A percentile compares a stretch with the other conserved stretches of the same genome.
Evolutionary conservation across 2,797 vertebrate species (phyloP).

Genomic region (Ctenopoma multispine): DNA sequence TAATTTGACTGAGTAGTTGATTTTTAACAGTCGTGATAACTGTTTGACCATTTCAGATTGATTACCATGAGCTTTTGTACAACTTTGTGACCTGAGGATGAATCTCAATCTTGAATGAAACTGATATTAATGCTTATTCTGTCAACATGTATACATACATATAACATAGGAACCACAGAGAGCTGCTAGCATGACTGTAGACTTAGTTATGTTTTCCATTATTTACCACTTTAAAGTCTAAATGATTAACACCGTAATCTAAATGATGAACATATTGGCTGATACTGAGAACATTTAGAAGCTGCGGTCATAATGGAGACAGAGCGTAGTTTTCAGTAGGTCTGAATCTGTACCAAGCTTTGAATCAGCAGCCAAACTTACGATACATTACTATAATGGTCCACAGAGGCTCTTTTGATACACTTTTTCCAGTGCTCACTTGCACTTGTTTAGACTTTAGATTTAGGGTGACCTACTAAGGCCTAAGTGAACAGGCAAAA

Average conservation of each 20-base stretch:
- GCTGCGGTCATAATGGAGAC: too few relatives aligned
- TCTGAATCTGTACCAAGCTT: background rate
- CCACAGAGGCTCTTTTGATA: background rate
- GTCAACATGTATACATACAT: too few relatives aligned
- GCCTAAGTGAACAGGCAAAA: conserved; percentile 17
- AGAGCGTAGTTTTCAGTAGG: too few relatives aligned
- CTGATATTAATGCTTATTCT: too few relatives aligned
- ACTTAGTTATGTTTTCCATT: background rate
- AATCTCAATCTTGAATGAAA: too few relatives aligned
- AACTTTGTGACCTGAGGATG: background rate
- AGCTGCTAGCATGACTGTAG: background rate
- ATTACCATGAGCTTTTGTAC: background rate
- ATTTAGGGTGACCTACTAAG: conserved; percentile 20
- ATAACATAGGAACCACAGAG: too few relatives aligned
- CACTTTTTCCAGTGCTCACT: background rate
- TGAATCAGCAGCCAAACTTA: background rate
- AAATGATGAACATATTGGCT: too few relatives aligned
- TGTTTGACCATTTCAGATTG: too few relatives aligned
- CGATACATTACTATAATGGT: background rate
- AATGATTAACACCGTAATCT: background rate
- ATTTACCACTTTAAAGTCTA: background rate
- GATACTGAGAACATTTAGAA: too few relatives aligned
- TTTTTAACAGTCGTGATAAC: too few relatives aligned
- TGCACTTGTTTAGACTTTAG: background rate
- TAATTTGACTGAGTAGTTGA: background rate